Base-by-base conservation (phyloP, 1,140 invertebrate species). In the Pseudomyrmex pallidus region DNA sequence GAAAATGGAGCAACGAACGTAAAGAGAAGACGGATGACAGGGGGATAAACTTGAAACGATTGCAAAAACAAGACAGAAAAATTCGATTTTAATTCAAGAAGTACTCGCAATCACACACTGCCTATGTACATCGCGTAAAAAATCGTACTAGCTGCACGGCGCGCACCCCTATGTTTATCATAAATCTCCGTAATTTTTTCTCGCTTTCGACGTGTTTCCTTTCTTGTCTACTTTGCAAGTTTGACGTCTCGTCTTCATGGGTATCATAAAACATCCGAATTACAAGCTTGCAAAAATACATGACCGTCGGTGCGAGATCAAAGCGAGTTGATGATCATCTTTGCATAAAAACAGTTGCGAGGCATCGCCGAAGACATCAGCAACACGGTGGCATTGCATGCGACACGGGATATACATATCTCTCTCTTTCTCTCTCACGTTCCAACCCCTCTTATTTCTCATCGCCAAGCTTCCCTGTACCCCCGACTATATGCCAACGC, bases 331-430 rank as follows among this genome's bases (percentile, higher is more conserved):
- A 80, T 80, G 66, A 80, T 57, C 66, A 59, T 62, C 76, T 72
- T 70, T 72, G 76, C 66, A 80, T 80, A 80, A 80, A 80, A 80
- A 80, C 66, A 72, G 12, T 52, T 70, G 50, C 76, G 44, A 48
- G 48, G 76, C 64, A 59, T 57, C 52, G 48, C 48, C 74, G 76
- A 78, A 80, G 76, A 59, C 76, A 80, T 80, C 76, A 80, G 76
- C 66, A 35, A 72, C 44, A 22, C 76, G 54, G 66, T 44, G 48
- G 76, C 66, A 72, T 70, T 64, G 66, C 56, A 80, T 80, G 61
- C 80, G 70, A 82, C 72, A 82, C 57, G 20, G 59, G 57, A 25
- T 57, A 63, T 74, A 74, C 25, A 25, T 4, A 25, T 82, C 35
- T 73, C 48, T 82, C 68, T 72, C 44, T 10, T 52, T 52, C 35